Percentiles rank a stretch among this genome's conserved stretches.
phyloP scores from a whole-genome alignment of 2,888 invertebrate genomes.

The Corythucha ciliata region DNA sequence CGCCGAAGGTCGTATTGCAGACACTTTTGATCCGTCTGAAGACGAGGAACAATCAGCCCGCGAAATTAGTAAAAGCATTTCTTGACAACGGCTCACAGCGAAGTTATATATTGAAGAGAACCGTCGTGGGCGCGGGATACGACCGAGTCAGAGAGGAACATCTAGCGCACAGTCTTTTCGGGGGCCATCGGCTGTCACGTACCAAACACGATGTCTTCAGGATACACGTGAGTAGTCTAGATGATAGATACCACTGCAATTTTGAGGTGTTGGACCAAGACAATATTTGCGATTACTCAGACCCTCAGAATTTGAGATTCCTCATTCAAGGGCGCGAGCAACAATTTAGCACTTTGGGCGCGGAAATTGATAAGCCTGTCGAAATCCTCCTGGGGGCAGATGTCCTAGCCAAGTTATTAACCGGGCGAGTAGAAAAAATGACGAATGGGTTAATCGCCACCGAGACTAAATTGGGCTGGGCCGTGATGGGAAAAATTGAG shows the following conservation, averaged over 20 bases:
- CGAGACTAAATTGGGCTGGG: slow-evolving; percentile 10
- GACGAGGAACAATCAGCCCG: background rate
- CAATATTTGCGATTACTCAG: background rate
- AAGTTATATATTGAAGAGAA: background rate
- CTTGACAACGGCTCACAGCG: slow-evolving; percentile 10
- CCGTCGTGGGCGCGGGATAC: background rate
- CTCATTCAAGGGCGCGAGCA: background rate
- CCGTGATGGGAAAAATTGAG: slow-evolving; percentile 3
- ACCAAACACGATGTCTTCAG: background rate
- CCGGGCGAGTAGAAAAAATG: background rate
- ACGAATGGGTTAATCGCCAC: background rate
- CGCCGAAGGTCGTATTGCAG: background rate
- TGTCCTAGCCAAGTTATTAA: background rate
- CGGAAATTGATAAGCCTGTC: background rate
- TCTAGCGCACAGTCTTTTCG: slow-evolving; percentile 6
- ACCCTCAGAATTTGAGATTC: background rate
- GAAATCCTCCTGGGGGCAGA: slow-evolving; percentile 12
- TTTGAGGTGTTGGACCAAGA: slow-evolving; percentile 6
- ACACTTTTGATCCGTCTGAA: slow-evolving; percentile 1
- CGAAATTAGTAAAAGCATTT: background rate
- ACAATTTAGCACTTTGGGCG: background rate
- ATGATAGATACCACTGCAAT: background rate
- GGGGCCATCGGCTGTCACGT: background rate
- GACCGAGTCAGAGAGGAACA: background rate
- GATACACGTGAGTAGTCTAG: background rate